Base-by-base conservation (phyloP, 2,797 vertebrate genomes). In the Falco novaeseelandiae region DNA sequence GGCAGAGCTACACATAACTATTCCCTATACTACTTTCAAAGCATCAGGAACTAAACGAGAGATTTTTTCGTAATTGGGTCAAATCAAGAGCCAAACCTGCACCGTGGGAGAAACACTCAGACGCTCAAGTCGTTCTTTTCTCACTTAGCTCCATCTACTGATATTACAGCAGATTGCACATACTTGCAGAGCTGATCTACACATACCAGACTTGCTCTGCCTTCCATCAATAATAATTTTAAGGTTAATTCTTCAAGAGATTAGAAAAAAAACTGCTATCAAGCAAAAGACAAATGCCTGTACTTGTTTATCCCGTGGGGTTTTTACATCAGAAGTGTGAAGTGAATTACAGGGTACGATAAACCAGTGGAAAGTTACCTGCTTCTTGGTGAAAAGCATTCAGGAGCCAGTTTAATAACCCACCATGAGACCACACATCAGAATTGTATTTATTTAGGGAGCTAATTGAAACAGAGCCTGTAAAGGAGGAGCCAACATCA, bases 111-210 rank as follows among this genome's bases (percentile, higher is more conserved):
- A 78, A 87, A 49, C 9, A 10, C 62, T 26, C 15, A 16, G 8
- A 5, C 42, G 1, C 73, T 36, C 57, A 6, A 71, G 30, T 2
- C 83, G 61, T 97, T 96, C 86, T 78, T 93, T 94, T 97, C 92
- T 97, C 97, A 5, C 96, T 42, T 80, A 91, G 97, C 96, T 96
- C 96, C 97, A 97, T 94, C 97, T 97, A 22, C 94, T 72, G 97
- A 71, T 81, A 23, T 1, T 3, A 22, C 74, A 32, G 87, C 79
- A 93, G 93, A 96, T 65, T 96, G 95, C 96, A 97, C 44, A 3
- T 1, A 15, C 74, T 7, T 49, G 59, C 79, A 23, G 69, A 34
- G 63, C 79, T 34, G n/a, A 2, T 30, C 65, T 19, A 4, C 38
- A 29, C 81, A 52, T 20, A 78, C 82, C 67, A 42, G 48, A 22